Percentiles rank a stretch among this genome's conserved stretches.
phyloP scores from a whole-genome alignment of 1,140 invertebrate genomes.

The Aethina tumida region DNA sequence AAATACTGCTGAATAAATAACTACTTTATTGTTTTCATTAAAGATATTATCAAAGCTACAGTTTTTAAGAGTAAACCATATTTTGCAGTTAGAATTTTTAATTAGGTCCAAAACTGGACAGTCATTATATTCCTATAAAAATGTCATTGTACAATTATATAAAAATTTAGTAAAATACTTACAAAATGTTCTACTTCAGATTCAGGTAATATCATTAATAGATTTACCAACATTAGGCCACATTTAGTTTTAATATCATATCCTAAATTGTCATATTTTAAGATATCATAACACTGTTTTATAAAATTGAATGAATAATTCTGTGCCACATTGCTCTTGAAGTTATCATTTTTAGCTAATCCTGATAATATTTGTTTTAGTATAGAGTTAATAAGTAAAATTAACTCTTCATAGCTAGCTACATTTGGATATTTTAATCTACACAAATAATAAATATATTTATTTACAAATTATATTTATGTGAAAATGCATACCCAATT shows the following conservation, averaged over 20 bases:
- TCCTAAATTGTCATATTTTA: slow-evolving; percentile 14
- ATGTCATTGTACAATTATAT: no score
- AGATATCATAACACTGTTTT: slow-evolving; percentile 14
- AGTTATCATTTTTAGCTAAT: slow-evolving; percentile 16
- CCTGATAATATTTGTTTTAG: slow-evolving; percentile 18
- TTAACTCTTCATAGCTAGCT: slow-evolving; percentile 14
- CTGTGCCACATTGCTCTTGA: slow-evolving; percentile 11
- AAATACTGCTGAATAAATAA: slow-evolving; percentile 17
- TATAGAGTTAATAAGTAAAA: slow-evolving; percentile 15
- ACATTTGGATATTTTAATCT: slow-evolving; percentile 11
- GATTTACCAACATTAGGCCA: slow-evolving; percentile 16
- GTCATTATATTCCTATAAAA: no score
- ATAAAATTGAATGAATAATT: slow-evolving; percentile 11
- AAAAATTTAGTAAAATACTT: no score
- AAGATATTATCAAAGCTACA: no score
- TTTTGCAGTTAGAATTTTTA: no score
- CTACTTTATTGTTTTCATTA: slow-evolving; percentile 9
- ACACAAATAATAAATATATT: slow-evolving; percentile 11
- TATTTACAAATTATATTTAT: not conserved
- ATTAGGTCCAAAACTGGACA: no score
- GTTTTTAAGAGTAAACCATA: no score
- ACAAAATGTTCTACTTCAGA: slow-evolving; percentile 8
- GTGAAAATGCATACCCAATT: slow-evolving; percentile 11
- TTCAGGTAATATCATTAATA: slow-evolving; percentile 6
- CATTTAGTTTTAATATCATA: slow-evolving; percentile 19